Base-by-base conservation (phyloP, 2,888 invertebrate genomes). In the Dynastes maya region DNA sequence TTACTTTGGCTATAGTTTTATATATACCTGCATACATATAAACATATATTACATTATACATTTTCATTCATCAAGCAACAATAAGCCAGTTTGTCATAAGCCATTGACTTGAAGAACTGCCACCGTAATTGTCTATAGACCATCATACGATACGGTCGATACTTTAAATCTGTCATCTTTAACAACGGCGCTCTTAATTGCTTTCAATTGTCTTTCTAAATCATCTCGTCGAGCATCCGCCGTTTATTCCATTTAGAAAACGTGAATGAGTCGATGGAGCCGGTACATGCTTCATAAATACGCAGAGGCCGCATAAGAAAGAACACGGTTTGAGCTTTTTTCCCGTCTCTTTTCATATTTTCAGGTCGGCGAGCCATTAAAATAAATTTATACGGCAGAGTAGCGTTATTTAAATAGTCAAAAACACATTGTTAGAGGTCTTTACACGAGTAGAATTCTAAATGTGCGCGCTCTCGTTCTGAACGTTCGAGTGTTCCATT, bases 391-490 rank as follows among this genome's bases (percentile, higher is more conserved):
- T 78, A 78, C 78, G 78, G 64, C 78, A 51, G 78, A 72, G 64
- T 72, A 61, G 71, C 78, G 71, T 72, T 78, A 78, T 78, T 78
- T 71, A 78, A 78, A 78, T 78, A 71, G 71, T 78, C 72, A 64
- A 71, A 65, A 76, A 79, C 76, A 76, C 79, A 79, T 79, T 79
- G 79, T 79, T 79, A 79, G 79, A 70, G 70, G 45, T 76, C 76
- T 49, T 70, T 76, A 70, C 79, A 51, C 55, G 76, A 68, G 55
- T 53, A 51, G 79, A 79, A 79, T 79, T 79, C 76, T 67, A 79
- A 79, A 76, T 76, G 29, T 45, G 58, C 68, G 32, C 68, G 27
- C 53, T 71, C 72, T 64, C 71, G 63, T 32, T 32, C 32, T 0
- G 5, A 32, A 32, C 32, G 29, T 78, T 71, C 78, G 32, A 72